Evolutionary conservation across 2,797 vertebrate species (phyloP).

Genomic region (Ctenosaura bakeri): DNA sequence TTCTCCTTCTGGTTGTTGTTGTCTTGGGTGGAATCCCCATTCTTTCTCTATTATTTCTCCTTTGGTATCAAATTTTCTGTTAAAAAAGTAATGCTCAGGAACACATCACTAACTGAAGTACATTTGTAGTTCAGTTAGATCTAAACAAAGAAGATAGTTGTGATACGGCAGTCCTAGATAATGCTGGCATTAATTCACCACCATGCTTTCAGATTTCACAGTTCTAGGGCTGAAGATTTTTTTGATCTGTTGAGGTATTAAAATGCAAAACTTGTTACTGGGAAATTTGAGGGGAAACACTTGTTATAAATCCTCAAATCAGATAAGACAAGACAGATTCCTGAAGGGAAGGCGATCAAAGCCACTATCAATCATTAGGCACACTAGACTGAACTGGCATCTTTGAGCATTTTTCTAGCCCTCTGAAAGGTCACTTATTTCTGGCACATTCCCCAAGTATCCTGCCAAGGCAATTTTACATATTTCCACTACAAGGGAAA

Average conservation of each 20-base stretch:
- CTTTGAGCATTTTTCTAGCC: background rate
- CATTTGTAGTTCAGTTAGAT: conserved; percentile 39
- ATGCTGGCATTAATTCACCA: conserved; percentile 37
- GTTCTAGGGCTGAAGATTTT: background rate
- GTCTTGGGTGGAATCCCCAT: too few species aligned
- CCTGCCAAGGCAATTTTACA: background rate
- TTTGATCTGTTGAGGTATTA: background rate
- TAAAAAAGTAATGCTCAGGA: too few species aligned
- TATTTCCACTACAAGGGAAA: conserved; percentile 2
- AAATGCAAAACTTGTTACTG: background rate
- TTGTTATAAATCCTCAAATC: background rate
- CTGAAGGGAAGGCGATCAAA: background rate
- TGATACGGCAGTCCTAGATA: conserved; percentile 25
- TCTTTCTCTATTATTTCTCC: too few species aligned
- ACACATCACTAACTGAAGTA: too few species aligned
- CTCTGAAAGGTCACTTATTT: background rate
- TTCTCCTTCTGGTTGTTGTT: too few species aligned
- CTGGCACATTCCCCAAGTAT: background rate
- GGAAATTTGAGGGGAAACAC: conserved; percentile 8
- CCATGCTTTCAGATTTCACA: conserved; percentile 16
- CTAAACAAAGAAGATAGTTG: conserved; percentile 17
- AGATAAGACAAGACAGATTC: background rate
- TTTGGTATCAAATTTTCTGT: too few species aligned
- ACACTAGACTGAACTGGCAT: background rate
- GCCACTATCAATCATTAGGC: conserved; percentile 4